Percentiles rank a stretch among this genome's conserved stretches.
phyloP scores from a whole-genome alignment of 2,888 invertebrate genomes.

The Platycheirus rosarum region DNA sequence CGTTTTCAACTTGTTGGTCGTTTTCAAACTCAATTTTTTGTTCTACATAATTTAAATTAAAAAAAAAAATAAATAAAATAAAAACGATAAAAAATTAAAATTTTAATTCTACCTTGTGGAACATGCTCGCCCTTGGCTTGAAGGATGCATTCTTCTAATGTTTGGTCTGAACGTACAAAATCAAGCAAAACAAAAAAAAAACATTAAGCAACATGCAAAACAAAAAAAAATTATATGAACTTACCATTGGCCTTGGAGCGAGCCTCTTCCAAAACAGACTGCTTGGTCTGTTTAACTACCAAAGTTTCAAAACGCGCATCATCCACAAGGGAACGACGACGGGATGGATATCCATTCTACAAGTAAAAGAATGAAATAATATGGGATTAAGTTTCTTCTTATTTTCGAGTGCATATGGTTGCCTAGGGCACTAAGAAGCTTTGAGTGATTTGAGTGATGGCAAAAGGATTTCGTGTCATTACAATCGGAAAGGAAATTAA shows the following conservation, averaged over 20 bases:
- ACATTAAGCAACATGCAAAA: conserved; percentile 60
- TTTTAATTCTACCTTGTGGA: conserved; percentile 74
- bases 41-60: conserved; percentile 83
- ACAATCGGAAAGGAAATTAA: conserved; percentile 58
- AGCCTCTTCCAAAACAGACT: conserved; percentile 95
- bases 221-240: conserved; percentile 77
- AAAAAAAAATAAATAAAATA: conserved; percentile 56
- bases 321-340: conserved; percentile 97
- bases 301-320: conserved; percentile 98
- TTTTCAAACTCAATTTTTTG: conserved; percentile 81
- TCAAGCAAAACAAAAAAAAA: conserved; percentile 73
- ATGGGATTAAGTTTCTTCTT: conserved; percentile 8
- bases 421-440: conserved; percentile 69
- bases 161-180: conserved; percentile 84
- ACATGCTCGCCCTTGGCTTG: conserved; percentile 83
- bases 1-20: conserved; percentile 79
- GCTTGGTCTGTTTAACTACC: conserved; percentile 97
- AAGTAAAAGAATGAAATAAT: conserved; percentile 76
- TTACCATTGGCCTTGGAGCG: conserved; percentile 94
- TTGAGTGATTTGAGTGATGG: conserved; percentile 40
- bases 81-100: conserved; percentile 5
- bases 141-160: conserved; percentile 86
- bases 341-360: conserved; percentile 98
- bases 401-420: conserved; percentile 44
- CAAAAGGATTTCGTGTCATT: conserved; percentile 57